A percentile compares a stretch with the other conserved stretches of the same genome.
Conservation (phyloP, 1,140 invertebrate species). For the Latrodectus geometricus region DNA sequence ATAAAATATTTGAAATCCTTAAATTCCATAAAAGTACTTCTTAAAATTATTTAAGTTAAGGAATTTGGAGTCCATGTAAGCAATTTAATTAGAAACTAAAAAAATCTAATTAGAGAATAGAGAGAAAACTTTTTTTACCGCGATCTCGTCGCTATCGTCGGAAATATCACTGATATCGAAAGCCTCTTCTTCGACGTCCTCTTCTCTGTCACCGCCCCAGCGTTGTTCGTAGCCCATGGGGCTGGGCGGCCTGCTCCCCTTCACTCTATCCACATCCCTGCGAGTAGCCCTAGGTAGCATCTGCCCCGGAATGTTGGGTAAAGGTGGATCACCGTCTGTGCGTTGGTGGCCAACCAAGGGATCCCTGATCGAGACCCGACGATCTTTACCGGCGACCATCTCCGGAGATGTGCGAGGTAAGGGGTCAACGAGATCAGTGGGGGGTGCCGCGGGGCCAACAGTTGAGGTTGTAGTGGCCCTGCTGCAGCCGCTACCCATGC, state of each 20-base stretch:
- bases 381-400: conserved; percentile 11
- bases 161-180: conserved; percentile 60
- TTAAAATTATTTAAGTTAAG: too few relatives aligned
- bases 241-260: conserved; percentile 51
- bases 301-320: conserved; percentile 32
- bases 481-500: conserved; percentile 60
- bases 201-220: conserved; percentile 15
- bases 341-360: conserved; percentile 34
- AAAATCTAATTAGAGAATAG: too few relatives aligned
- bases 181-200: conserved; percentile 52
- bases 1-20: too few relatives aligned
- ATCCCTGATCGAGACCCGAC: conserved; percentile 44
- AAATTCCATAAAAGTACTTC: too few relatives aligned
- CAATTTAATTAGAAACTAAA: too few relatives aligned
- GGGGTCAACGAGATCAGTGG: conserved; percentile 3
- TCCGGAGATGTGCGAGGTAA: background rate
- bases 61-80: too few relatives aligned
- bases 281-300: conserved; percentile 14
- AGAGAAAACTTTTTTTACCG: conserved; percentile 29
- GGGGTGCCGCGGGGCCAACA: conserved; percentile 1
- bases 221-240: conserved; percentile 20
- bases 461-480: conserved; percentile 14
- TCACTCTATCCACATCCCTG: conserved; percentile 36
- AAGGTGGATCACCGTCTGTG: background rate
- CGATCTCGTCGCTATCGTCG: conserved; percentile 52